A percentile compares a stretch with the other conserved stretches of the same genome.
phyloP scores from a whole-genome alignment of 2,888 invertebrate genomes.

The Trichogramma dendrolimi region DNA sequence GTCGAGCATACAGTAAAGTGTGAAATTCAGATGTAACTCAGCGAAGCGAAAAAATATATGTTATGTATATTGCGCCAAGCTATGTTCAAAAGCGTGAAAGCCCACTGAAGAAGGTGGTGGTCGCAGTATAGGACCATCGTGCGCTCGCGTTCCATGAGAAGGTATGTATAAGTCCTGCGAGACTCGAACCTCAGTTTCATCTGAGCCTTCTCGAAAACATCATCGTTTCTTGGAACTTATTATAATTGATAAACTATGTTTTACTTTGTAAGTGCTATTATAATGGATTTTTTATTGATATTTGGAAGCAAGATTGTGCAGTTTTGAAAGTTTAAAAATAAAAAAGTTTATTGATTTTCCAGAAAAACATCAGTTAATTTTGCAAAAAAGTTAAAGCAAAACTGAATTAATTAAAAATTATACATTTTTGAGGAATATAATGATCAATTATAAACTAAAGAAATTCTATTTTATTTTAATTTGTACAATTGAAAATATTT shows the following conservation, averaged over 20 bases:
- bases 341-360: no score
- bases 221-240: constrained; percentile 25
- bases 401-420: no score
- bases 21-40: no score
- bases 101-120: constrained; percentile 38
- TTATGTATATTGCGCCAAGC: no score
- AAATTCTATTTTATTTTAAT: no score
- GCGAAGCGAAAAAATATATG: not conserved
- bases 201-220: constrained; percentile 39
- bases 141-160: constrained; percentile 22
- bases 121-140: constrained; percentile 21
- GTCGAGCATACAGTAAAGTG: no score
- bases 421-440: no score
- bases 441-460: no score
- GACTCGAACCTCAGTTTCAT: constrained; percentile 43
- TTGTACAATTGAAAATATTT: no score
- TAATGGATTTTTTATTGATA: not conserved
- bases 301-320: not conserved
- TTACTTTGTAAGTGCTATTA: constrained; percentile 41
- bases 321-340: not conserved
- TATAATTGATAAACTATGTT: constrained; percentile 37
- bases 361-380: no score
- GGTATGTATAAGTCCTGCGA: constrained; percentile 49
- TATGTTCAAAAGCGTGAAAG: constrained; percentile 37
- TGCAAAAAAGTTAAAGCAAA: no score